phyloP scores from a whole-genome alignment of 2,797 vertebrate species.

The Syngnathus acus region DNA sequence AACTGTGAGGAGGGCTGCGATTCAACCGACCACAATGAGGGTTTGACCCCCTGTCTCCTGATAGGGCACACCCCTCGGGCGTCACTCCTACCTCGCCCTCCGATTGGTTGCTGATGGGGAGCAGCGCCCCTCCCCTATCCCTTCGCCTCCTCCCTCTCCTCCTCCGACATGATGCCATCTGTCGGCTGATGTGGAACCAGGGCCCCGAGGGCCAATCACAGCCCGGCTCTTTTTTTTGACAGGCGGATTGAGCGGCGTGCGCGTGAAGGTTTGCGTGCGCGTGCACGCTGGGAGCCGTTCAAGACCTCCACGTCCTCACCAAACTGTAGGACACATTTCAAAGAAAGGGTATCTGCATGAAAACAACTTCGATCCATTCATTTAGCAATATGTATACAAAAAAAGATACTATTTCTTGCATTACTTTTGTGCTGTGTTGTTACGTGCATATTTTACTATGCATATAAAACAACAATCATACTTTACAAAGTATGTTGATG shows the following conservation, averaged over 20 bases:
- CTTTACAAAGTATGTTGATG: no score
- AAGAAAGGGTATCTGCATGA: background rate
- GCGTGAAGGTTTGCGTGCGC: background rate
- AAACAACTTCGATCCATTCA: background rate
- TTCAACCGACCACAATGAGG: background rate
- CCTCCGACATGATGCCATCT: background rate
- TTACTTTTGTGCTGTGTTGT: background rate
- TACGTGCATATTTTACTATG: background rate
- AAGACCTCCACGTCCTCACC: slow-evolving; percentile 15
- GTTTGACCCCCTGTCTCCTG: background rate
- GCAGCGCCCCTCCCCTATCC: background rate
- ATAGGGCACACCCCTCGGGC: slow-evolving; percentile 1
- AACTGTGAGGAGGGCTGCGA: background rate
- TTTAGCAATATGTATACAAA: background rate
- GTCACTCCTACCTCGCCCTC: background rate
- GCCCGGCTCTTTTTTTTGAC: background rate
- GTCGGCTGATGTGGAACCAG: slow-evolving; percentile 79
- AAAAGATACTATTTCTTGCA: background rate
- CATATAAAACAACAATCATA: no score
- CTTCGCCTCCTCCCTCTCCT: background rate
- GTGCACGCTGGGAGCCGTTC: slow-evolving; percentile 27
- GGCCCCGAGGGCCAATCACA: slow-evolving; percentile 43
- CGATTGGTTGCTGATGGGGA: background rate
- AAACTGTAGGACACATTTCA: background rate
- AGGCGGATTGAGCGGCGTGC: background rate